These are phyloP conservation scores for Trichogramma evanescens DNA, from an alignment of 2,888 invertebrate genomes.

Conservation along the genomic window DNA sequence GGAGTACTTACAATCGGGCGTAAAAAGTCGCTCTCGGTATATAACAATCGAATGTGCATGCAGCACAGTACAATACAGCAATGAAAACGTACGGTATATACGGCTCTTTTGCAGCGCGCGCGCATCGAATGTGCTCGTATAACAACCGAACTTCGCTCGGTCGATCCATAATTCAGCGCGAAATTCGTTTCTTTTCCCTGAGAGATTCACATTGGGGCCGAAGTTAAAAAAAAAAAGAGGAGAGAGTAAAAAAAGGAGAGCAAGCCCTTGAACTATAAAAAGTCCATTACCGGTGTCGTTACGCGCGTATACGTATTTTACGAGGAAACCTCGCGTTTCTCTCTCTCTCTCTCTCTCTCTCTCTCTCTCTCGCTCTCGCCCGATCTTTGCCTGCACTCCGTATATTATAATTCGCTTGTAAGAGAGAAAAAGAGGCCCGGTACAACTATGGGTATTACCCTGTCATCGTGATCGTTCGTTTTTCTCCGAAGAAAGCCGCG, in stretches of 20 bases:
- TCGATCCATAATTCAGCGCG: constrained; percentile 16
- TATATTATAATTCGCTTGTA: not conserved
- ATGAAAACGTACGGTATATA: no score
- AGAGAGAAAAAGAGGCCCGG: not conserved
- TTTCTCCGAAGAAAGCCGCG: not conserved
- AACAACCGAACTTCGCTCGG: not conserved
- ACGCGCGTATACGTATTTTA: constrained; percentile 2
- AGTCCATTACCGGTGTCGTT: constrained; percentile 15
- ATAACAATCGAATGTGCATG: no score
- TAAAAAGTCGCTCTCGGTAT: no score
- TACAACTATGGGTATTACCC: constrained; percentile 1
- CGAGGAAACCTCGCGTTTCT: not conserved
- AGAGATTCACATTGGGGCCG: not conserved
- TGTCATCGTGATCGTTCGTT: constrained; percentile 17
- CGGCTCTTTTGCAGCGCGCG: no score
- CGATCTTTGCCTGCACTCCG: no score
- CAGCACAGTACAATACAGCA: no score
- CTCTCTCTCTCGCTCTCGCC: no score
- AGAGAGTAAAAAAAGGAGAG: no score
- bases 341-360: no score
- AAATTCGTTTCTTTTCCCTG: constrained; percentile 17
- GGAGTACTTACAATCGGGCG: no score
- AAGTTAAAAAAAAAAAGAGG: not conserved
- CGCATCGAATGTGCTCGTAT: no score
- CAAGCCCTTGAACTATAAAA: constrained; percentile 10